Evolutionary conservation across 2,888 invertebrate genomes (phyloP), one percentile per base, ranked within the genome.

Genomic region (Ametastegia equiseti): DNA sequence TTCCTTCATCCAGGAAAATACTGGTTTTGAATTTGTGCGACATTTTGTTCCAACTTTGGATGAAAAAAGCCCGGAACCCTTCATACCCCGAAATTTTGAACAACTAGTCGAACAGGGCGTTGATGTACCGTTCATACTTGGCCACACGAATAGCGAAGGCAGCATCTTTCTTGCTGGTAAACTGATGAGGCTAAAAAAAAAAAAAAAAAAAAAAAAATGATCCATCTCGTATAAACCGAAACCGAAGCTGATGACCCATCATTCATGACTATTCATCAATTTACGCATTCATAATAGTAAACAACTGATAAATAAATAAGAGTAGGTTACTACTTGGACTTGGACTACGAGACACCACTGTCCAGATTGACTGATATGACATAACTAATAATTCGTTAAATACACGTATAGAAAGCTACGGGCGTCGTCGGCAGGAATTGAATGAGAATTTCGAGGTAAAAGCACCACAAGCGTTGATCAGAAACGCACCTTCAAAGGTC

Each of bases 141-240:
- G 94, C 1, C 92, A 92, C 84, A 93, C 92, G 83, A 89, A 91
- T 30, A 90, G 92, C 39, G 94, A 94, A 88, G 93, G 93, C 11
- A 89, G 93, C 39, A 80, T 93, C 1, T 39, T 39, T 36, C 23
- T 69, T 23, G 5, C 23, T 3, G 69, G 69, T 69, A 23, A 65
- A 15, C n/a, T 65, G 6, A 33, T 33, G 23, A 30, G 23, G 15
- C 63, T 6, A 15, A 33, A 63, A 23, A 63, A 63, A 33, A 30
- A 1, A 30, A 4, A n/a, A 23, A 13, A 33, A 9, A 33, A 1
- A 13, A 23, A 0, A 3, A 30, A n/a, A 57, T 57, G 9, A 5
- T 57, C 11, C 57, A n/a, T n/a, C n/a, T n/a, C n/a, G n/a, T n/a
- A n/a, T n/a, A n/a, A n/a, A n/a, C n/a, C n/a, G n/a, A n/a, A n/a